Evolutionary conservation across 2,113 vertebrate genomes (phyloP).

Genomic region (Ctenodactylus gundi): DNA sequence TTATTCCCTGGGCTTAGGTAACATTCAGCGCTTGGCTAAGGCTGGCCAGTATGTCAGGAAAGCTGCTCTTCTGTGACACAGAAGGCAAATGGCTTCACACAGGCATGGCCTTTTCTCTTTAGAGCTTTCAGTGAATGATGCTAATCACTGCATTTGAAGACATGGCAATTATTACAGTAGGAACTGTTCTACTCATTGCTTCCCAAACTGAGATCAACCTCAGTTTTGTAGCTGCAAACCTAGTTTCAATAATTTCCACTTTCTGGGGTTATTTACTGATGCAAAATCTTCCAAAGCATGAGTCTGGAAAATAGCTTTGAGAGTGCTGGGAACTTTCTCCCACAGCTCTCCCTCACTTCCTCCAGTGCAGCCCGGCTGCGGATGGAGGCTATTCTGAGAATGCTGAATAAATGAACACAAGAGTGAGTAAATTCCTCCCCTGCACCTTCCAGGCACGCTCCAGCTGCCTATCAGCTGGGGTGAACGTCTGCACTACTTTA

Average conservation of each 20-base stretch:
- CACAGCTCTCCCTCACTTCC: background rate
- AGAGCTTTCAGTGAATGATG: background rate
- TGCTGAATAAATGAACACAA: background rate
- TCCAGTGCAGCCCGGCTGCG: background rate
- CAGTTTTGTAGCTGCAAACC: background rate
- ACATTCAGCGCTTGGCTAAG: background rate
- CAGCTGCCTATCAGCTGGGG: background rate
- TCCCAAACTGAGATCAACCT: constrained; percentile 7
- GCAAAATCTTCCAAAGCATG: background rate
- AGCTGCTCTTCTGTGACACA: background rate
- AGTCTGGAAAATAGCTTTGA: background rate
- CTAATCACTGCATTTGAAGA: background rate
- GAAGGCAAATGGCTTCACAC: background rate
- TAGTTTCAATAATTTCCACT: constrained; percentile 9
- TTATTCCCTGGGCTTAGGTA: constrained; percentile 41
- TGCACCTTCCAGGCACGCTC: background rate
- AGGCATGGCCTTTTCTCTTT: background rate
- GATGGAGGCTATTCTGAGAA: background rate
- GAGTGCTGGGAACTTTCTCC: background rate
- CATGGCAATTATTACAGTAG: background rate
- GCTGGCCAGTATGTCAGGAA: constrained; percentile 16
- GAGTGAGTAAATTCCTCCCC: background rate
- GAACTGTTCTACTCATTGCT: background rate
- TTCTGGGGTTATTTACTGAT: background rate
- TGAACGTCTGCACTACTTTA: background rate